Evolutionary conservation across 2,888 invertebrate species (phyloP), one percentile per base, ranked within the genome.

Genomic region (Drosophila mercatorum): DNA sequence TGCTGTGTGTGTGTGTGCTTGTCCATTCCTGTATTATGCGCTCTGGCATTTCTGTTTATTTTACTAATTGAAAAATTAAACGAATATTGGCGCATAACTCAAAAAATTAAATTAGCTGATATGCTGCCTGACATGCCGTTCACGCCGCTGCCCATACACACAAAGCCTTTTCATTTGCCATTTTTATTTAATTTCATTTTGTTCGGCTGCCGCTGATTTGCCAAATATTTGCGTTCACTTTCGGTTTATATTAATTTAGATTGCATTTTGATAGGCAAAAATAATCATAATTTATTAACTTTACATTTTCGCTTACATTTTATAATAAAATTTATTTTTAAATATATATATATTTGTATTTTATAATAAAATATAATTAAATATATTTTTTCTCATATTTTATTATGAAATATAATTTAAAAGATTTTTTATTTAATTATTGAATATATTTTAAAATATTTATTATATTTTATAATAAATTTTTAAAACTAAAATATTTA

Each of bases 31-130:
- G 17, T 28, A 14, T 26, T 69, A 43, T 69, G 51, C 41, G 52
- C 53, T 61, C 17, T 68, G 40, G 49, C 59, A 36, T 64, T 53
- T 81, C 51, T 80, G 78, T 78, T 80, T 68, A 69, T 79, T 80
- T 75, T 72, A 46, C 82, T 79, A 82, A 80, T 80, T 80, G 72
- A 79, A 80, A 80, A 82, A 80, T 82, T 46, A 59, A 82, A 72
- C 71, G 74, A 81, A 62, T 62, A 64, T 65, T 53, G 40, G 12
- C 58, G n/a, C 58, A 59, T 55, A 57, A 47, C 46, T 58, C 14
- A 22, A 34, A 53, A n/a, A 53, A 40, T 55, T 40, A 28, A 57
- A 64, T 47, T 60, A 57, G 46, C 56, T 43, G 55, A 53, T 41
- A 55, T 31, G 31, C n/a, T 49, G 11, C 10, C 49, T 49, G 31